Conservation (phyloP, 1,140 invertebrate genomes). For the Galendromus occidentalis region DNA sequence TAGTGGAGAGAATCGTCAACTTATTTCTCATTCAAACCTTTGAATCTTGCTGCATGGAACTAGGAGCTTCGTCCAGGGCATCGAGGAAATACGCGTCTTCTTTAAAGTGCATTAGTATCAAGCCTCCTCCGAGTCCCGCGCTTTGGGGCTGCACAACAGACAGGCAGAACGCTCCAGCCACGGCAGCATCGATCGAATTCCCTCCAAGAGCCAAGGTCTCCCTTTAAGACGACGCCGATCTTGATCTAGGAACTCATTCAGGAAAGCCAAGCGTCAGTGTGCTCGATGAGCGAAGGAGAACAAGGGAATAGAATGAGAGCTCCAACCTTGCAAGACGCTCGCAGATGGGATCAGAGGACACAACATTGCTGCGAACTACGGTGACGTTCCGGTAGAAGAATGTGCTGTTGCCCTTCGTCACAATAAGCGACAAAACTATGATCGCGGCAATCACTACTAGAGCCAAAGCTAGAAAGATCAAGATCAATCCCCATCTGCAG, state of each 20-base stretch:
- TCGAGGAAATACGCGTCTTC: conserved; percentile 10
- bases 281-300: neutral
- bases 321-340: neutral
- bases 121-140: conserved; percentile 49
- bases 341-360: neutral
- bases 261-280: neutral
- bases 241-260: too few relatives aligned
- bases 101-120: conserved; percentile 42
- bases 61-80: neutral
- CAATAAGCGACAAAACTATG: neutral
- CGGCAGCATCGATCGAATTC: conserved; percentile 45
- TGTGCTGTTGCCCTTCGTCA: neutral
- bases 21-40: too few relatives aligned
- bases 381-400: neutral
- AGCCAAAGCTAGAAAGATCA: neutral
- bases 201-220: conserved; percentile 41
- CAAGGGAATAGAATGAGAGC: neutral
- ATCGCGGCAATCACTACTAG: neutral
- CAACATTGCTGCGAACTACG: neutral
- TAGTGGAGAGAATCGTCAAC: too few relatives aligned
- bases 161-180: conserved; percentile 44
- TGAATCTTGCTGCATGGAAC: neutral
- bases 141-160: conserved; percentile 43
- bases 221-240: neutral
- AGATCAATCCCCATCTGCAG: neutral